phyloP scores from a whole-genome alignment of 2,797 vertebrate genomes.

The Myotis daubentonii region DNA sequence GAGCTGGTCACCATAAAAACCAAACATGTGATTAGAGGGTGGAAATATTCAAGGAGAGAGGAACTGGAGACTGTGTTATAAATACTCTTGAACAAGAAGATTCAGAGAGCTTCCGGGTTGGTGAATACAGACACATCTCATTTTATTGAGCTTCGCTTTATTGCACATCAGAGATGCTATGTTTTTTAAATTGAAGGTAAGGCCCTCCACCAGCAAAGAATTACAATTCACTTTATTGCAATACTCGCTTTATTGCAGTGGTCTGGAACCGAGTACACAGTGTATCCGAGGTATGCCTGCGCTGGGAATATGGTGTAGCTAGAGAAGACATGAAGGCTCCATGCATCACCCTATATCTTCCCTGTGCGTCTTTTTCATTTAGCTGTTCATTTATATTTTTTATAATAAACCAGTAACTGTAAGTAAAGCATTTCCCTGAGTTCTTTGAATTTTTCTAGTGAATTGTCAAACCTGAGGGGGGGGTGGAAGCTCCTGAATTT shows the following conservation, averaged over 20 bases:
- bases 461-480: not conserved
- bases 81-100: not conserved
- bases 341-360: not conserved
- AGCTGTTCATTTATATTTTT: not conserved
- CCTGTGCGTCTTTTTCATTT: not conserved
- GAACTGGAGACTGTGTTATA: not conserved
- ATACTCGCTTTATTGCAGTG: not conserved
- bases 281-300: not conserved
- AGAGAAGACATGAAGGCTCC: not conserved
- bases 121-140: not conserved
- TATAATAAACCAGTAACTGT: not conserved
- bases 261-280: not conserved
- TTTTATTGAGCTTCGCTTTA: not conserved
- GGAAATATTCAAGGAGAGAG: not conserved
- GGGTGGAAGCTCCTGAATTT: not conserved
- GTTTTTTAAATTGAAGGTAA: not conserved
- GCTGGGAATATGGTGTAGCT: not conserved
- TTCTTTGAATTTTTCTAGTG: not conserved
- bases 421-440: not conserved
- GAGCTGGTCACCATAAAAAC: not conserved
- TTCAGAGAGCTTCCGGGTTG: not conserved
- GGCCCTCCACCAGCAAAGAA: not conserved
- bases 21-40: not conserved
- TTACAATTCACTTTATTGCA: not conserved
- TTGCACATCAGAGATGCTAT: not conserved